These are phyloP conservation scores for Meiosimyza decipiens DNA, from an alignment of 2,888 invertebrate genomes.

Conservation along the genomic window DNA sequence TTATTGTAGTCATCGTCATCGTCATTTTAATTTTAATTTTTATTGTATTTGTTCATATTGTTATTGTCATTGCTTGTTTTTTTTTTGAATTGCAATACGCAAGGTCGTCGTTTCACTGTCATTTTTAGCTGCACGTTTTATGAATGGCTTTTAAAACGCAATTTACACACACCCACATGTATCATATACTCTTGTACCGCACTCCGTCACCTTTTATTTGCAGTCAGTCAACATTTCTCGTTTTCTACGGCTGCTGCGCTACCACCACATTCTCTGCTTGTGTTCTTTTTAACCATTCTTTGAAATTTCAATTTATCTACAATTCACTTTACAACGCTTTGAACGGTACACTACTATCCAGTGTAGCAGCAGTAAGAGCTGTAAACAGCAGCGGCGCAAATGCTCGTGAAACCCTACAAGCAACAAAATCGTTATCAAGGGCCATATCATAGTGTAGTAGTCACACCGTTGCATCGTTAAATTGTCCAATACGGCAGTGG, in stretches of 20 bases:
- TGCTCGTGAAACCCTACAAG: slow-evolving; percentile 28
- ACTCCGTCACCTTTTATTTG: not conserved
- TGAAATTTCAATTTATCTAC: slow-evolving; percentile 25
- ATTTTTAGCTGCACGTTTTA: slow-evolving; percentile 19
- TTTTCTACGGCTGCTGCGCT: not conserved
- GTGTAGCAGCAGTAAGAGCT: not conserved
- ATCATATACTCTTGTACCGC: not conserved
- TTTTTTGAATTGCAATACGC: too few species aligned
- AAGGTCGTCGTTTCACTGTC: not conserved
- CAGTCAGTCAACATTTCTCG: not conserved
- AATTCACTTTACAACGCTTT: slow-evolving; percentile 17
- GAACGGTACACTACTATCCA: not conserved
- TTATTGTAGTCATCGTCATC: slow-evolving; percentile 25
- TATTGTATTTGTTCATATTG: slow-evolving; percentile 21
- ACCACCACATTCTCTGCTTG: not conserved
- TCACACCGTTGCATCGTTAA: not conserved
- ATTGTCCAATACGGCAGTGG: not conserved
- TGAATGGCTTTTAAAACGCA: slow-evolving; percentile 23
- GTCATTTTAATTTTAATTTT: slow-evolving; percentile 18
- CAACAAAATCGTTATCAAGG: slow-evolving; percentile 18
- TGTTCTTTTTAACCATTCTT: slow-evolving; percentile 5
- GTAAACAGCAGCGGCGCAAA: slow-evolving; percentile 11
- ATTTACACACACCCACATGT: not conserved
- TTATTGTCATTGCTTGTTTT: not conserved
- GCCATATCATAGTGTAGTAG: not conserved